Percentiles rank a stretch among this genome's conserved stretches.
phyloP scores from a whole-genome alignment of 2,888 invertebrate species.

The Ametastegia equiseti region DNA sequence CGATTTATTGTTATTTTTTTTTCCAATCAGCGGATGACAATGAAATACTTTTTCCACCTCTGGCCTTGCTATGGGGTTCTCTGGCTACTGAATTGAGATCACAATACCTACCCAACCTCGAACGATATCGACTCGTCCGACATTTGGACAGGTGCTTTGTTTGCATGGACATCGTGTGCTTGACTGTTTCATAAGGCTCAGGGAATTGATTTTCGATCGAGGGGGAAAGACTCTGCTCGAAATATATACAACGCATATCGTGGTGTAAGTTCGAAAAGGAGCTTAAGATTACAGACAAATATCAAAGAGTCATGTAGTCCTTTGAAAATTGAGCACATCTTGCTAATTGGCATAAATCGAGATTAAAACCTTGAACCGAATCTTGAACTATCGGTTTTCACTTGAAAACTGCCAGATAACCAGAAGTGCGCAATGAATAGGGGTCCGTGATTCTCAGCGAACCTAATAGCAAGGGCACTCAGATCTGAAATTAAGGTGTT shows the following conservation, averaged over 20 bases:
- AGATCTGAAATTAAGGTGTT: background rate
- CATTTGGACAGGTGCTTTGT: background rate
- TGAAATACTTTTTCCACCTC: constrained; percentile 22
- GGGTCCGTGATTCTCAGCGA: background rate
- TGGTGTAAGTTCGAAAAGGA: background rate
- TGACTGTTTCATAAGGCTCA: background rate
- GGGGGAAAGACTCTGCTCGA: background rate
- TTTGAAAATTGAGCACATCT: background rate
- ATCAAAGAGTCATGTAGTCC: background rate
- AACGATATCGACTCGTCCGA: background rate
- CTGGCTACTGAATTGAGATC: constrained; percentile 7
- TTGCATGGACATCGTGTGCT: background rate
- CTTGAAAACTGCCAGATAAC: constrained; percentile 10
- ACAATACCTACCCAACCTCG: background rate
- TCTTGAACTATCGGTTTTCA: background rate
- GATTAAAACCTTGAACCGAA: background rate
- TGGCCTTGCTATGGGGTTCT: constrained; percentile 33
- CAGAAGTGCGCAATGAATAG: background rate
- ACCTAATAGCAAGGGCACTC: background rate
- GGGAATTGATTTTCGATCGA: background rate
- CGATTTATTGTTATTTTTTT: constrained; percentile 20
- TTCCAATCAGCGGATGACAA: constrained; percentile 30
- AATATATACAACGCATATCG: background rate
- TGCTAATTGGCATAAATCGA: background rate
- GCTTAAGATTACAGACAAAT: background rate